Percentiles rank a stretch among this genome's conserved stretches.
These are phyloP conservation scores for Diplazon laetatorius DNA, from an alignment of 2,888 invertebrate genomes.

Conservation along the genomic window DNA sequence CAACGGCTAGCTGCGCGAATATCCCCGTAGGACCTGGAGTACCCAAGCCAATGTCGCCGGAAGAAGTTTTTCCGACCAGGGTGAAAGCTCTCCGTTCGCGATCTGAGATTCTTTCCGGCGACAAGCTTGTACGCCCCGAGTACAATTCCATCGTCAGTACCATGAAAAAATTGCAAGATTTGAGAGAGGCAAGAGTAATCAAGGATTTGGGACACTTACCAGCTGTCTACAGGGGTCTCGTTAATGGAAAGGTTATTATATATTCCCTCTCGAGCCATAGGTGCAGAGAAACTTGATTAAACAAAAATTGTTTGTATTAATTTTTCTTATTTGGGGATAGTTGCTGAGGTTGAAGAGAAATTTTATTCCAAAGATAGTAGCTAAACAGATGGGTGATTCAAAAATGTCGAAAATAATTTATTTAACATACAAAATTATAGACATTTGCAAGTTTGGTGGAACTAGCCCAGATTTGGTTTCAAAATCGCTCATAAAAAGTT, in stretches of 20 bases:
- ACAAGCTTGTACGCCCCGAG: constrained; percentile 73
- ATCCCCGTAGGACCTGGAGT: constrained; percentile 68
- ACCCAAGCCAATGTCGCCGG: constrained; percentile 28
- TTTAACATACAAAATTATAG: neutral
- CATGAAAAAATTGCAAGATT: constrained; percentile 73
- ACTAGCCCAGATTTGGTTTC: too few relatives aligned
- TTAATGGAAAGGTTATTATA: constrained; percentile 74
- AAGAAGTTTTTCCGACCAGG: neutral
- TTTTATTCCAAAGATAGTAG: too few relatives aligned
- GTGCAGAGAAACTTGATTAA: constrained; percentile 18
- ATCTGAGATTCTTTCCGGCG: constrained; percentile 50
- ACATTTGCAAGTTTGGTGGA: neutral
- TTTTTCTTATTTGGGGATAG: constrained; percentile 4
- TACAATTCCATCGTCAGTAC: constrained; percentile 77
- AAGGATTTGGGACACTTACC: constrained; percentile 72
- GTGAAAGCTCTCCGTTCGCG: constrained; percentile 16
- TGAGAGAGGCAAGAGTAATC: constrained; percentile 70
- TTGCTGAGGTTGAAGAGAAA: too few relatives aligned
- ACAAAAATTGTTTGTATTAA: constrained; percentile 18
- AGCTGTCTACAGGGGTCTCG: constrained; percentile 67
- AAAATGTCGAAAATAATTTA: neutral
- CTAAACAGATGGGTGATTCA: too few relatives aligned
- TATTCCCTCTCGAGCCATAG: neutral
- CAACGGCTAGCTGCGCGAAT: constrained; percentile 34
- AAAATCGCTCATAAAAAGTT: too few relatives aligned